Percentiles rank a stretch among this genome's conserved stretches.
phyloP scores from a whole-genome alignment of 2,113 vertebrate genomes.

The Ondatra zibethicus region DNA sequence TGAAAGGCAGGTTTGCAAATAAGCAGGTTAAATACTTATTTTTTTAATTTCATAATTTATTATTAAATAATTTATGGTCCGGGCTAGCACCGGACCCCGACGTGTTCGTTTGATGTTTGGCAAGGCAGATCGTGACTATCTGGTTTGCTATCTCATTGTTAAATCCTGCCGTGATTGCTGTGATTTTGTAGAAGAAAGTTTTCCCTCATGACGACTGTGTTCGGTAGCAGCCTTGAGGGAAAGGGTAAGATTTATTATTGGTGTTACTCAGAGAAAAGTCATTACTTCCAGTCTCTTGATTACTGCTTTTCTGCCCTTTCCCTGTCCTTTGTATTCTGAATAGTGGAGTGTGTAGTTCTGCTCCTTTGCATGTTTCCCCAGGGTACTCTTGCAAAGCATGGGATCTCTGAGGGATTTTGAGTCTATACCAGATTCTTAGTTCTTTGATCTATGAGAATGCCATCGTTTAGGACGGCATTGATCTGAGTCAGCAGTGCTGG shows the following conservation, averaged over 20 bases:
- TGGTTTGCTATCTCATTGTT: background rate
- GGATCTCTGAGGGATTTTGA: background rate
- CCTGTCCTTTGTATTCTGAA: background rate
- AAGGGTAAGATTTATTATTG: background rate
- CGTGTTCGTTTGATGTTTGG: background rate
- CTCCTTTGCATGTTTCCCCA: background rate
- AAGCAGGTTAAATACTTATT: too few relatives aligned
- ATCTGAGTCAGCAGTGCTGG: background rate
- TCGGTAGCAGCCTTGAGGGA: slow-evolving; percentile 10
- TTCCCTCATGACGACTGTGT: background rate
- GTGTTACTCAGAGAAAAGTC: background rate
- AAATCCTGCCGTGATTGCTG: background rate
- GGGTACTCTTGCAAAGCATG: background rate
- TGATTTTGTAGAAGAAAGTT: slow-evolving; percentile 26
- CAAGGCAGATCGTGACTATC: background rate
- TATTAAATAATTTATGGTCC: too few relatives aligned
- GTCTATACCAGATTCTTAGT: background rate
- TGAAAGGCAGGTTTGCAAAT: too few relatives aligned
- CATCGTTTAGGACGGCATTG: background rate
- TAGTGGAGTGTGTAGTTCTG: background rate
- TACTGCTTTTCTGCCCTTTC: background rate
- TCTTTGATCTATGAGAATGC: background rate
- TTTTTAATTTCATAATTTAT: too few relatives aligned
- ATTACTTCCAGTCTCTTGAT: background rate
- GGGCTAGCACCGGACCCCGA: too few relatives aligned